A percentile compares a stretch with the other conserved stretches of the same genome.
phyloP scores from a whole-genome alignment of 2,113 vertebrate genomes.

The Puma concolor region DNA sequence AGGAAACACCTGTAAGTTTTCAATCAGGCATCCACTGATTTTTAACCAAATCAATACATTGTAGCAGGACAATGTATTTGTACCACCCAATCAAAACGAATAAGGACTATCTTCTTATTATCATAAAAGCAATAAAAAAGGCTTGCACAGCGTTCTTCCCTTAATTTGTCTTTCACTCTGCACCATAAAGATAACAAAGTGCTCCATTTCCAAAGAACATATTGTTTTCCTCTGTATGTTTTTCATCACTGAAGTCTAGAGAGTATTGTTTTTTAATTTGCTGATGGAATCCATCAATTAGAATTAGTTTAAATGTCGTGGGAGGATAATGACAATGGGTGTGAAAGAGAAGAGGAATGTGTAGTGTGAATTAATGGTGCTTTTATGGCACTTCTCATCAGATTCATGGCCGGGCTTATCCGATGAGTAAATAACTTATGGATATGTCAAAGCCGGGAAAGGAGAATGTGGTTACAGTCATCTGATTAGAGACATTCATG shows the following conservation, averaged over 20 bases:
- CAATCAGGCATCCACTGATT: conserved; percentile 82
- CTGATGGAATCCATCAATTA: conserved; percentile 84
- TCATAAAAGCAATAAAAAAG: conserved; percentile 86
- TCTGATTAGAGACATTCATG: conserved; percentile 74
- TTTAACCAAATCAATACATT: conserved; percentile 87
- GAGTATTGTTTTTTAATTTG: conserved; percentile 85
- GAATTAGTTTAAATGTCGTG: conserved; percentile 80
- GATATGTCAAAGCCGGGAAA: conserved; percentile 56
- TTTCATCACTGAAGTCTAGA: conserved; percentile 81
- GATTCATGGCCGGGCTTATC: conserved; percentile 49
- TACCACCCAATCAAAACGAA: conserved; percentile 84
- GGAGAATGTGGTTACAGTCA: conserved; percentile 63
- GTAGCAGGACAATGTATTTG: conserved; percentile 84
- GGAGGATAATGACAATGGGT: conserved; percentile 72
- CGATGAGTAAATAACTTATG: conserved; percentile 72
- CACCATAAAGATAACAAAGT: conserved; percentile 88
- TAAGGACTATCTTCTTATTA: conserved; percentile 85
- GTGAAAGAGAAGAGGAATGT: conserved; percentile 64
- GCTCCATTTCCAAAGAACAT: conserved; percentile 73
- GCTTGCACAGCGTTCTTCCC: conserved; percentile 83
- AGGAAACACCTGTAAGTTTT: conserved; percentile 87
- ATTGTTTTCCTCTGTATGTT: conserved; percentile 81
- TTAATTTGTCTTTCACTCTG: conserved; percentile 88
- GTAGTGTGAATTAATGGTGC: conserved; percentile 77
- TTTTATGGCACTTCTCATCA: conserved; percentile 77